Evolutionary conservation across 1,140 invertebrate genomes (phyloP).

Genomic region (Lordiphosa stackelbergi): DNA sequence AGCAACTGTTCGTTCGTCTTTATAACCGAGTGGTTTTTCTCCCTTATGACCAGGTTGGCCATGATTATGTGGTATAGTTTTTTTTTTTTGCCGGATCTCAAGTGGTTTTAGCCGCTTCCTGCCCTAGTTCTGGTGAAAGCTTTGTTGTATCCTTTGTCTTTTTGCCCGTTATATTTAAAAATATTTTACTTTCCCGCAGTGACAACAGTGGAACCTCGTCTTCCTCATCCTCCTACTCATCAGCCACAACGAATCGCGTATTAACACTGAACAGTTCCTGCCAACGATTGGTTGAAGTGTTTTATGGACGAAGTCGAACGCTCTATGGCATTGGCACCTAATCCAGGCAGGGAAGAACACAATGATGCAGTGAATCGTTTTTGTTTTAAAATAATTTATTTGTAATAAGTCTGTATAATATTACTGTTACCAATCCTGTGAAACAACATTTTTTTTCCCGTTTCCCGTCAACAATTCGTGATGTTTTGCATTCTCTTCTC

Average conservation of each 20-base stretch:
- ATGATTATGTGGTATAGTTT: no score
- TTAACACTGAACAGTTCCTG: slow-evolving; percentile 70
- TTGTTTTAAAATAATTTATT: slow-evolving; percentile 73
- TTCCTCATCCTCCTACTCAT: slow-evolving; percentile 59
- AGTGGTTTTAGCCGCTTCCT: no score
- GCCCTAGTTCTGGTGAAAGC: no score
- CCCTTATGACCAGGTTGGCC: no score
- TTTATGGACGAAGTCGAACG: slow-evolving; percentile 64
- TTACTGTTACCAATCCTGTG: slow-evolving; percentile 67
- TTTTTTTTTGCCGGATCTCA: no score
- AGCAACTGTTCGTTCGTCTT: no score
- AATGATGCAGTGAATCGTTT: slow-evolving; percentile 30
- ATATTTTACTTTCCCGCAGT: slow-evolving; percentile 19
- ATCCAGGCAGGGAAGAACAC: slow-evolving; percentile 7
- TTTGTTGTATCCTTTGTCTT: no score
- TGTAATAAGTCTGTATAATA: slow-evolving; percentile 73
- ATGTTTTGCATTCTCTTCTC: background rate
- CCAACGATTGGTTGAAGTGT: slow-evolving; percentile 71
- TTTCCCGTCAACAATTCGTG: slow-evolving; percentile 3
- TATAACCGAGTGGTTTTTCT: no score
- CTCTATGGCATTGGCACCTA: slow-evolving; percentile 69
- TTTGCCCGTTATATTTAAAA: background rate
- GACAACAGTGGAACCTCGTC: slow-evolving; percentile 40
- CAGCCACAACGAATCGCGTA: slow-evolving; percentile 64
- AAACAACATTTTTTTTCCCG: slow-evolving; percentile 42